A percentile compares a stretch with the other conserved stretches of the same genome.
phyloP scores from a whole-genome alignment of 2,888 invertebrate genomes.

The Anarsia innoxiella region DNA sequence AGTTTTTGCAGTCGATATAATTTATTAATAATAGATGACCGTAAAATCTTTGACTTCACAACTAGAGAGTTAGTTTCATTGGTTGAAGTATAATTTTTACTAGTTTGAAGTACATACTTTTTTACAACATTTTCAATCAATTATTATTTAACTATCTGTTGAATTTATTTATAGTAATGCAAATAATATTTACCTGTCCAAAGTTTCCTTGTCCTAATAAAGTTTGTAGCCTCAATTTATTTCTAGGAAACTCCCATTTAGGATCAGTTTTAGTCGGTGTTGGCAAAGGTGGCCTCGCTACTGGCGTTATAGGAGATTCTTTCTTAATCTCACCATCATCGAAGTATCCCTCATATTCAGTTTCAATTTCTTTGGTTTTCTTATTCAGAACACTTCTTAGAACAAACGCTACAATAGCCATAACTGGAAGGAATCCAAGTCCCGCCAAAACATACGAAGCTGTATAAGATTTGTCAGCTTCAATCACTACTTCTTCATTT shows the following conservation, averaged over 20 bases:
- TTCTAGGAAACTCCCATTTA: slow-evolving; percentile 86
- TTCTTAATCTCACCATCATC: slow-evolving; percentile 73
- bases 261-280: slow-evolving; percentile 73
- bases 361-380: slow-evolving; percentile 71
- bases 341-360: slow-evolving; percentile 77
- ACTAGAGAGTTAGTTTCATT: too few species aligned
- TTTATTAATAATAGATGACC: too few species aligned
- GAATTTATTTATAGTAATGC: too few species aligned
- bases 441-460: slow-evolving; percentile 78
- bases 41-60: too few species aligned
- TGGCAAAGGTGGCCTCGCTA: slow-evolving; percentile 73
- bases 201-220: slow-evolving; percentile 90
- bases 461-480: slow-evolving; percentile 75
- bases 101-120: too few species aligned
- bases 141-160: too few species aligned
- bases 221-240: slow-evolving; percentile 84
- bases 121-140: too few species aligned
- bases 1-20: too few species aligned
- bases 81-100: too few species aligned
- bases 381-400: slow-evolving; percentile 71
- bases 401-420: slow-evolving; percentile 74
- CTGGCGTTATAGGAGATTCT: slow-evolving; percentile 68
- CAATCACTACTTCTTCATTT: slow-evolving; percentile 72
- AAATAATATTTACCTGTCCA: slow-evolving; percentile 76
- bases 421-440: slow-evolving; percentile 75